Evolutionary conservation across 2,888 invertebrate genomes (phyloP).

Genomic region (Hypselothyrea guttata): DNA sequence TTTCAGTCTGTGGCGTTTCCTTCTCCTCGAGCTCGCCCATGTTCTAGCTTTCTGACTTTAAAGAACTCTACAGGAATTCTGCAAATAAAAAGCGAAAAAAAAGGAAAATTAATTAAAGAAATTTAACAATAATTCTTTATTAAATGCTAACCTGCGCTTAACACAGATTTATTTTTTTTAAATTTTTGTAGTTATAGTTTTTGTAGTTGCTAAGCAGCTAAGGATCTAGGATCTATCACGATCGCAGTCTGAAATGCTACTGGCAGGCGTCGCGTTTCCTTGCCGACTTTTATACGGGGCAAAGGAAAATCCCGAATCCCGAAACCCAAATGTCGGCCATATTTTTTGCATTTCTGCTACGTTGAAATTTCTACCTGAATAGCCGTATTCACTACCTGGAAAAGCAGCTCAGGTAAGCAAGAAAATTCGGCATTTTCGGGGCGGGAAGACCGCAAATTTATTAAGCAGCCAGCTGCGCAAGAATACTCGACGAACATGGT

Average conservation of each 20-base stretch:
- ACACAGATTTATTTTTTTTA: constrained; percentile 44
- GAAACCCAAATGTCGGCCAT: constrained; percentile 22
- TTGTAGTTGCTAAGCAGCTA: constrained; percentile 49
- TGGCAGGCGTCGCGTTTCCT: constrained; percentile 45
- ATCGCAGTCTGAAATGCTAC: constrained; percentile 65
- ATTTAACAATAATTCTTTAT: background rate
- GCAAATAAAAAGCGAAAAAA: background rate
- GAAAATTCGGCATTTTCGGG: constrained; percentile 55
- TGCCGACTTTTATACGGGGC: constrained; percentile 46
- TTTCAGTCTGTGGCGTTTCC: constrained; percentile 80
- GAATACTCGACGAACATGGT: too few relatives aligned
- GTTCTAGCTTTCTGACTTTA: constrained; percentile 34
- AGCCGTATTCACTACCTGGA: constrained; percentile 51
- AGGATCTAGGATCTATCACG: constrained; percentile 78
- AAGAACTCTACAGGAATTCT: constrained; percentile 60
- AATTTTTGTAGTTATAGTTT: constrained; percentile 23
- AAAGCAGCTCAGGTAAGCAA: constrained; percentile 57
- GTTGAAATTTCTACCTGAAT: constrained; percentile 29
- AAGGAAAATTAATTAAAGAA: constrained; percentile 7
- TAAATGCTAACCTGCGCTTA: constrained; percentile 38
- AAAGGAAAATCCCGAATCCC: constrained; percentile 13
- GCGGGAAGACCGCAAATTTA: constrained; percentile 77
- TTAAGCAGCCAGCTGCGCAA: constrained; percentile 64
- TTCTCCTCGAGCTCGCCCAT: constrained; percentile 82
- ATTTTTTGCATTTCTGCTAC: constrained; percentile 22